Evolutionary conservation across 30 jellyfish, hydroid and myxozoan species (phyloP).

Genomic region (Aurelia aurita): DNA sequence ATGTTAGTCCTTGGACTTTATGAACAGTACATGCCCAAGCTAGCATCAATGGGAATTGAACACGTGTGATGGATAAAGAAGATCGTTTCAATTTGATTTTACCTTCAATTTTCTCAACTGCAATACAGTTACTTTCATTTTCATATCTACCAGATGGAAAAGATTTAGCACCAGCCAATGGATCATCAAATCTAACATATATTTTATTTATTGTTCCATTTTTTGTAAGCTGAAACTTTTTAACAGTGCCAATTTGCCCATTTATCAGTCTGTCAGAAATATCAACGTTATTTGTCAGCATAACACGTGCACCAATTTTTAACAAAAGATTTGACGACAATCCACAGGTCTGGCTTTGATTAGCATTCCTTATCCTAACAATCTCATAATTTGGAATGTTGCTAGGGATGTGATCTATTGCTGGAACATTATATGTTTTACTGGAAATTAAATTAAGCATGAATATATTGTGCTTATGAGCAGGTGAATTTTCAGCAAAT

Average conservation of each 20-base stretch:
- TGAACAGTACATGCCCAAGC: constrained; percentile 28
- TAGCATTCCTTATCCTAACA: background rate
- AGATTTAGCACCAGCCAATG: constrained; percentile 1
- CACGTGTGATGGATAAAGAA: constrained; percentile 16
- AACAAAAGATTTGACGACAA: background rate
- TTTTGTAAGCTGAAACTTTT: background rate
- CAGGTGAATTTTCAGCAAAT: constrained; percentile 50
- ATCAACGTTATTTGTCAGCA: constrained; percentile 35
- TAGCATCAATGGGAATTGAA: constrained; percentile 8
- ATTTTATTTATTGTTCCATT: constrained; percentile 26
- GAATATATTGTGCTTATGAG: background rate
- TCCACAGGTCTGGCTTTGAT: constrained; percentile 46
- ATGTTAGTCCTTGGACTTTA: constrained; percentile 22
- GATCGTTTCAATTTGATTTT: background rate
- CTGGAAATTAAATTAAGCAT: constrained; percentile 7
- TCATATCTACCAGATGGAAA: background rate
- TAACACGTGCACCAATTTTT: constrained; percentile 23
- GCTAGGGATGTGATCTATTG: constrained; percentile 13
- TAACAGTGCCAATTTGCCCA: constrained; percentile 52
- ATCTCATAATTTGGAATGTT: constrained; percentile 7
- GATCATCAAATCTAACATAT: constrained; percentile 36
- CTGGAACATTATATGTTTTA: background rate
- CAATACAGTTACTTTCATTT: background rate
- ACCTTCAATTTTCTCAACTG: constrained; percentile 8
- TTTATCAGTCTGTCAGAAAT: constrained; percentile 51